Evolutionary conservation across 2,888 invertebrate species (phyloP), one percentile per base, ranked within the genome.

Genomic region (Scelioninae gen. 1): DNA sequence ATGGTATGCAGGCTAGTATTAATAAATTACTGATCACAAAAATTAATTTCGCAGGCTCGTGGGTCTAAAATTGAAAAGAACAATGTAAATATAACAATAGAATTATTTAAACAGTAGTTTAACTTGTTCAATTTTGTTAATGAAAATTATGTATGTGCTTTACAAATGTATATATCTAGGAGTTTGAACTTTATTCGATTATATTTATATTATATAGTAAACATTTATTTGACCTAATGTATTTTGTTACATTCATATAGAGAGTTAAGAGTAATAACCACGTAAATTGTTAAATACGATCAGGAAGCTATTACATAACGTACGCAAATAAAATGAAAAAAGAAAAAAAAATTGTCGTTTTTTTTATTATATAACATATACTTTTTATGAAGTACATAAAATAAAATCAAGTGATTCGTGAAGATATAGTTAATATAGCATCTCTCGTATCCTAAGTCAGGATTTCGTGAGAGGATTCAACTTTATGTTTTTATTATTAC

Each of bases 31-130:
- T 98, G 16, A 97, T 93, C 72, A 99, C 93, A 93, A 98, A 99
- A 89, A 98, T 96, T 38, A 96, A 96, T 93, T 99, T 99, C 0
- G 98, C 98, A 31, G 99, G 99, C 75, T 98, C 98, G 91, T 97
- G 96, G 11, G 95, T 95, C 98, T 98, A 92, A 83, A 94, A 93
- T 80, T 86, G 84, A 89, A 84, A 82, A 81, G 77, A 78, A 82
- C 11, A 69, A 72, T 86, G 53, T 66, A 60, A 45, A 60, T 34
- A 31, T n/a, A 55, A 53, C 62, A 63, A 53, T 65, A 56, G 23
- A 34, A 47, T 16, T 34, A 23, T 62, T 34, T 62, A 0, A 15
- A 0, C 2, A 51, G 16, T 38, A 31, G 11, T 53, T n/a, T 31
- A n/a, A 31, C 11, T 29, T 53, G 1, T 23, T 34, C 34, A 34